Percentiles rank a stretch among this genome's conserved stretches.
Conservation (phyloP, 2,888 invertebrate genomes). For the Diogma glabrata region DNA sequence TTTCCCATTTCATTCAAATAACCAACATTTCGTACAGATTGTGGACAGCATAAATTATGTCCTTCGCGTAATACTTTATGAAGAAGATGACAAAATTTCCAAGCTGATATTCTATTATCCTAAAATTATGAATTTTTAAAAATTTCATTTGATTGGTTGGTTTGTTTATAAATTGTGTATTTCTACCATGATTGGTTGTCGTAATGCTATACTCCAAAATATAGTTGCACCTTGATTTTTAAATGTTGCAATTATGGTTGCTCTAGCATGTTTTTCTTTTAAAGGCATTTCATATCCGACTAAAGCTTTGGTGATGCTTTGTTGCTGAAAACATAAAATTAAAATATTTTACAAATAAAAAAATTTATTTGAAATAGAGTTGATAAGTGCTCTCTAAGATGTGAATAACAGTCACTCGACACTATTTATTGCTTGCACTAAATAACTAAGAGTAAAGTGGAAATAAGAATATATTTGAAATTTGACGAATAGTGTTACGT, state of each 20-base stretch:
- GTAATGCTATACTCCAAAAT: slow-evolving; percentile 65
- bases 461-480: too few relatives aligned
- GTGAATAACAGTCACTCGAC: too few relatives aligned
- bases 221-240: slow-evolving; percentile 82
- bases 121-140: neutral
- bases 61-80: slow-evolving; percentile 95
- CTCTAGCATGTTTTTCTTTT: slow-evolving; percentile 97
- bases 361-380: too few relatives aligned
- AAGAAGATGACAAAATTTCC: slow-evolving; percentile 98
- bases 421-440: too few relatives aligned
- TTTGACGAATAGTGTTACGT: too few relatives aligned
- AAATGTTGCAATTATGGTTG: slow-evolving; percentile 88
- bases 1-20: slow-evolving; percentile 81
- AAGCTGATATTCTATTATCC: slow-evolving; percentile 91
- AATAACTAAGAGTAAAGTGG: too few relatives aligned
- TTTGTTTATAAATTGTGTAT: too few relatives aligned
- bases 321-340: too few relatives aligned
- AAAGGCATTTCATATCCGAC: slow-evolving; percentile 85
- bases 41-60: slow-evolving; percentile 73
- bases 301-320: slow-evolving; percentile 84
- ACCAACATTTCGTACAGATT: slow-evolving; percentile 69
- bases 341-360: too few relatives aligned
- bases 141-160: neutral
- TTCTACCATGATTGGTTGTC: slow-evolving; percentile 33
- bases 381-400: too few relatives aligned